Base-by-base conservation (phyloP, 2,797 vertebrate species). In the Caiman crocodilus region DNA sequence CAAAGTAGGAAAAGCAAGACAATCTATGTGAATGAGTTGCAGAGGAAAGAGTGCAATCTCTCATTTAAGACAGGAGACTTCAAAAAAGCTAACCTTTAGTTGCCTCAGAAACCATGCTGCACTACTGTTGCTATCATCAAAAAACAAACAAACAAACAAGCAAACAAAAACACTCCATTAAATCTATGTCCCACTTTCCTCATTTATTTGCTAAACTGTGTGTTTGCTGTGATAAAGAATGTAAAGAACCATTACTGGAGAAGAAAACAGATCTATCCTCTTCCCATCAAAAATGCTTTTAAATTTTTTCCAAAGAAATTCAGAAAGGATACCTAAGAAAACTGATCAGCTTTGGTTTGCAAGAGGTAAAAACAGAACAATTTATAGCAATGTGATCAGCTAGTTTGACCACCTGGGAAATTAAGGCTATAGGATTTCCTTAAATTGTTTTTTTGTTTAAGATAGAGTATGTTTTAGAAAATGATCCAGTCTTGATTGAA, bases 381-480 rank as follows among this genome's bases (percentile, higher is more conserved):
- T 71, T 6, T 35, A 42, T 42, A 42, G 42, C 42, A 42, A 42
- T 42, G 42, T 42, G 42, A 42, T 42, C 42, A 42, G 11, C 30
- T 67, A 67, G 65, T 32, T 67, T 32, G 16, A 16, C 17, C 32
- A 30, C 30, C 65, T 20, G 21, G 18, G 65, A 18, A 21, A 32
- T 18, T 30, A 30, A 67, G 18, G 21, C 65, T 11, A 30, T 32
- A 67, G 17, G 18, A 32, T 67, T 30, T 20, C 32, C 71, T 17
- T 77, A 2, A 1, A 82, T 85, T 85, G 59, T 87, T 79, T 95
- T 88, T 65, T 73, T 50, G 42, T 23, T 89, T 79, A 32, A 95
- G 76, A 7, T 4, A 78, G 14, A 84, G 3, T 3, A 88, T 26
- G 69, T 73, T 76, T 85, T 2, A 2, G 28, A 61, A 89, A 84